phyloP scores from a whole-genome alignment of 1,140 invertebrate genomes.

The Prorops nasuta region DNA sequence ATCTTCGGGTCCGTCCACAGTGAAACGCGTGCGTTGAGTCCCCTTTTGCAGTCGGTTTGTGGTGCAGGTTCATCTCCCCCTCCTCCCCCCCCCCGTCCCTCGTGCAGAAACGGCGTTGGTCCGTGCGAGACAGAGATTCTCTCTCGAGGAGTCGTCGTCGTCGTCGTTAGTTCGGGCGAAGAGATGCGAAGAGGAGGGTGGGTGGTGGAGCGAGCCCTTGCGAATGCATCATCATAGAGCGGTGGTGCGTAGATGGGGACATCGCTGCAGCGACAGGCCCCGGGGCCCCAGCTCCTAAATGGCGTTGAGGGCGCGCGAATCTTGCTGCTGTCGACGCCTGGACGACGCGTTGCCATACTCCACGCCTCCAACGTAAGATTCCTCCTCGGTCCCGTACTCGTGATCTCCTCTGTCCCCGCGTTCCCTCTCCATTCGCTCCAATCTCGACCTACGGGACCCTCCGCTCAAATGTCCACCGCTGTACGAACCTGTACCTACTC shows the following conservation, averaged over 20 bases:
- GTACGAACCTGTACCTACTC: constrained; percentile 36
- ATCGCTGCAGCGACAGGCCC: constrained; percentile 54
- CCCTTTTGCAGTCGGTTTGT: too few relatives aligned
- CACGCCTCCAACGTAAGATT: constrained; percentile 35
- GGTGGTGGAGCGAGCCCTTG: too few relatives aligned
- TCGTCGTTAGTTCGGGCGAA: too few relatives aligned
- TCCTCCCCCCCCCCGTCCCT: too few relatives aligned
- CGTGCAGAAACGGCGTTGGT: too few relatives aligned
- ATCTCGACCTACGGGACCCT: constrained; percentile 44
- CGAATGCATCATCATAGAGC: too few relatives aligned
- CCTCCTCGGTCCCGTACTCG: constrained; percentile 48
- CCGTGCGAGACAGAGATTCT: too few relatives aligned
- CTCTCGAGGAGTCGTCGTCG: too few relatives aligned
- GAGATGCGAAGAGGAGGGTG: too few relatives aligned
- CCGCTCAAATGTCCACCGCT: constrained; percentile 35
- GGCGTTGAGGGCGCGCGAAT: constrained; percentile 49
- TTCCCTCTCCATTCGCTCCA: constrained; percentile 44
- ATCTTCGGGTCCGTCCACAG: too few relatives aligned
- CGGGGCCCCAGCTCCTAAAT: constrained; percentile 57
- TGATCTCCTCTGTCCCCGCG: constrained; percentile 43
- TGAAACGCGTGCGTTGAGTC: too few relatives aligned
- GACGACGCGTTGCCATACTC: constrained; percentile 37
- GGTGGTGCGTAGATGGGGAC: constrained; percentile 54
- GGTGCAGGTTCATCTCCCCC: too few relatives aligned
- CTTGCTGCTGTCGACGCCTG: constrained; percentile 48